Base-by-base conservation (phyloP, 1,140 invertebrate species). In the Pygmarrhopalites habei region DNA sequence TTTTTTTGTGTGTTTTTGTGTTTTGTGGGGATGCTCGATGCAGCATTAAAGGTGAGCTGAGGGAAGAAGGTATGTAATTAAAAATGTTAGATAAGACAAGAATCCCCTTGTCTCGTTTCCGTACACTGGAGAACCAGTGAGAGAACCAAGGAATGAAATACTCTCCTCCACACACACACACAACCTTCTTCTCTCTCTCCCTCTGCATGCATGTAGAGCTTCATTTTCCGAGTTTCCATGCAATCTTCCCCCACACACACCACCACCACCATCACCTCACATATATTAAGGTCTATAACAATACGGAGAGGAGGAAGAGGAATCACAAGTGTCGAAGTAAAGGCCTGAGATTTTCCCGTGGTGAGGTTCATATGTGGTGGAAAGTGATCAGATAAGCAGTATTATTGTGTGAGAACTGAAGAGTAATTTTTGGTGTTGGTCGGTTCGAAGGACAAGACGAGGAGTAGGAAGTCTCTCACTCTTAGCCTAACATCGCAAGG, bases 321-420 rank as follows among this genome's bases (percentile, higher is more conserved):
- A 21, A n/a, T 17, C 19, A n/a, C 10, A 46, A n/a, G 44, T n/a
- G n/a, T 46, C n/a, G 21, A n/a, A 46, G 21, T 17, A 46, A n/a
- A n/a, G 44, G 5, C n/a, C 5, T 47, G n/a, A 47, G n/a, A 47
- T 47, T 47, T 47, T 47, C 44, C 44, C 44, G 44, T 47, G 44
- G 44, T 47, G 7, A 10, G 44, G 21, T 52, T 26, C 28, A 30
- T 47, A 25, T 47, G 44, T 47, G 44, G 44, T 47, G 44, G 19
- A 35, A 56, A 28, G 53, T 56, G 35, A 56, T 56, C 53, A 56
- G 53, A 56, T 56, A 56, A 56, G 53, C 12, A 56, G 14, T 32
- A 35, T n/a, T 56, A 56, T 56, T 56, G 53, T 21, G 53, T 56
- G 53, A 56, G 53, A 56, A 56, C 44, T 32, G 53, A 56, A 23